Evolutionary conservation across 2,113 vertebrate genomes (phyloP).

Genomic region (Neolamprologus sp.): DNA sequence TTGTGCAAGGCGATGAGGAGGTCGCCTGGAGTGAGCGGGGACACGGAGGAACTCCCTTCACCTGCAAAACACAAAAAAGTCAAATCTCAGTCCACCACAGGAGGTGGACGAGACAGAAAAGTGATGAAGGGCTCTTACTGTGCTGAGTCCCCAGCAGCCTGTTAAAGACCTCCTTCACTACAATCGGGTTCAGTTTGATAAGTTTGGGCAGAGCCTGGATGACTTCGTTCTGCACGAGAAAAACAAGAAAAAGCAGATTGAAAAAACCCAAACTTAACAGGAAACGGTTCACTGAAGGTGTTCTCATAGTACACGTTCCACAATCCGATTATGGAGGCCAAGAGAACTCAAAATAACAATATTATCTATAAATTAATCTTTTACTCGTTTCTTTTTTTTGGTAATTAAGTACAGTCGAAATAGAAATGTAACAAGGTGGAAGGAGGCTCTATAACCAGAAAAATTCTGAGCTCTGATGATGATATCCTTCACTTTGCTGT

Average conservation of each 20-base stretch:
- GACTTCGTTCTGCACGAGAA: slow-evolving; percentile 80
- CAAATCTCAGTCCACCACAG: neutral
- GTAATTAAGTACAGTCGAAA: neutral
- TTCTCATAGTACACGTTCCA: neutral
- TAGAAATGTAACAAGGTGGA: neutral
- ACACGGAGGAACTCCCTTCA: slow-evolving; percentile 84
- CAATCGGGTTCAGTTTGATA: slow-evolving; percentile 94
- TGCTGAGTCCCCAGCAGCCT: slow-evolving; percentile 91
- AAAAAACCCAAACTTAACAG: neutral
- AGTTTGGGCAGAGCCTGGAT: slow-evolving; percentile 92
- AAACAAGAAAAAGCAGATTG: neutral
- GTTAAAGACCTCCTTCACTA: slow-evolving; percentile 98
- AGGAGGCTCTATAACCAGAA: neutral
- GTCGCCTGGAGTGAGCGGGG: slow-evolving; percentile 88
- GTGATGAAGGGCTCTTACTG: slow-evolving; percentile 66
- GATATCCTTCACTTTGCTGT: neutral
- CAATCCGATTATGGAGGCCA: neutral
- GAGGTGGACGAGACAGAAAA: neutral
- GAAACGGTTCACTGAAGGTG: neutral
- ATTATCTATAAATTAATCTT: neutral
- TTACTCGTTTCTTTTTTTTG: rapidly evolving
- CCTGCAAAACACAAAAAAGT: slow-evolving; percentile 60
- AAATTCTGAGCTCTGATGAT: neutral
- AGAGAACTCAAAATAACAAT: neutral
- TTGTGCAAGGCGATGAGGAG: slow-evolving; percentile 90